These are phyloP conservation scores for Eilema depressum DNA, from an alignment of 2,888 invertebrate species.

Conservation along the genomic window DNA sequence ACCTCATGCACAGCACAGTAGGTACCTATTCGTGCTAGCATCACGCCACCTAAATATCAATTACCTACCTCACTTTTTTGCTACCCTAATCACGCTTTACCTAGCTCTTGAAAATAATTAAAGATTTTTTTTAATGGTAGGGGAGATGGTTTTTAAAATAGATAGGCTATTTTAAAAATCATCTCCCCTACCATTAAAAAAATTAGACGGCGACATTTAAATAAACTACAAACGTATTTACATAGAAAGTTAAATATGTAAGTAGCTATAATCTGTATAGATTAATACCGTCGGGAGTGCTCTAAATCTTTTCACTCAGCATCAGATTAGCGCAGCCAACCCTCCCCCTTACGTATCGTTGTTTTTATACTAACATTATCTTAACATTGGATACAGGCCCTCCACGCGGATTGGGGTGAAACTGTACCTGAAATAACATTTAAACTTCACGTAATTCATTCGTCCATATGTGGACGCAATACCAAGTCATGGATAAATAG, in stretches of 20 bases:
- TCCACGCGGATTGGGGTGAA: constrained; percentile 51
- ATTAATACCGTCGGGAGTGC: constrained; percentile 73
- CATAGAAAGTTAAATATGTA: constrained; percentile 5
- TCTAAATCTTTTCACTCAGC: constrained; percentile 81
- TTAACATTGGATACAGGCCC: constrained; percentile 70
- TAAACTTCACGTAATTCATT: constrained; percentile 39
- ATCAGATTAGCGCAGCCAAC: constrained; percentile 77
- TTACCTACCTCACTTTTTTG: not conserved
- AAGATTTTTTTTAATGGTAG: too few relatives aligned
- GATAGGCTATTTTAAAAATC: not conserved
- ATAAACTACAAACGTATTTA: constrained; percentile 4
- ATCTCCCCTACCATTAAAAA: not conserved
- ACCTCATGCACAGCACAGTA: too few relatives aligned
- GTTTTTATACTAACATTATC: constrained; percentile 79
- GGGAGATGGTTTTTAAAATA: too few relatives aligned
- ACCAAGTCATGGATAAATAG: constrained; percentile 21
- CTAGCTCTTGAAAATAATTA: not conserved
- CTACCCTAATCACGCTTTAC: too few relatives aligned
- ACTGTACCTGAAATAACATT: constrained; percentile 68
- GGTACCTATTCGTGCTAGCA: too few relatives aligned
- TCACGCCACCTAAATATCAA: not conserved
- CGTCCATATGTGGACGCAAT: constrained; percentile 18
- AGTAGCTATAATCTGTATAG: constrained; percentile 55
- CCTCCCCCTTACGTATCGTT: constrained; percentile 71
- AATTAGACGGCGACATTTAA: not conserved